Base-by-base conservation (phyloP, 1,140 invertebrate species). In the Triops cancriformis region DNA sequence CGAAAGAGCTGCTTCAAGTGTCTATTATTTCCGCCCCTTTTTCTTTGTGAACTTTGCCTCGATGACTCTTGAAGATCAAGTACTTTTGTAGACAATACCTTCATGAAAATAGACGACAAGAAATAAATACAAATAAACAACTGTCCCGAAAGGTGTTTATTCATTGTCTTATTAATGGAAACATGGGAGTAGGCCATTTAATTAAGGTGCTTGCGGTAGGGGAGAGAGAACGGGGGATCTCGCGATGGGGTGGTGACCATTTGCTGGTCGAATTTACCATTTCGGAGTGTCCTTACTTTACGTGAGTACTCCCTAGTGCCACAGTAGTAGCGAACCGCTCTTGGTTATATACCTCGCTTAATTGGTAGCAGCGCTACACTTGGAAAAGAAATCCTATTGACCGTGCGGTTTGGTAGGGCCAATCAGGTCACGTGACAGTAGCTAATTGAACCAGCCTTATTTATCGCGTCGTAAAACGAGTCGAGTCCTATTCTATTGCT, bases 361-460 rank as follows among this genome's bases (percentile, higher is more conserved):
- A 64, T 64, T 64, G 51, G 23, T 37, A 64, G 51, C 23, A 64
- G 51, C 14, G 23, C 51, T 64, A 64, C 14, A 64, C 14, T 64
- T 10, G 51, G 51, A 23, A 64, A 64, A 18, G 51, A 64, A 64
- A 64, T 64, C 5, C 51, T 64, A n/a, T 64, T 23, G 14, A 64
- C 14, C 51, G 51, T 64, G 23, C 51, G 51, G 51, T 18, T 37
- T 64, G 51, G 51, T 64, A 64, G 51, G 51, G 18, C 51, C 51
- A 64, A 64, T 64, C 51, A 64, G 51, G 51, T 64, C 51, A 64
- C 51, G 51, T 64, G 51, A 64, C 51, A 64, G 51, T 18, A 64
- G 51, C 51, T 64, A 64, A 64, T 64, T 64, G 51, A 64, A 64
- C 51, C 51, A 14, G 10, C 51, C 51, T 64, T 64, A 64, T 64